These are phyloP conservation scores for Melanerpes formicivorus DNA, from an alignment of 2,113 vertebrate genomes.

Conservation along the genomic window DNA sequence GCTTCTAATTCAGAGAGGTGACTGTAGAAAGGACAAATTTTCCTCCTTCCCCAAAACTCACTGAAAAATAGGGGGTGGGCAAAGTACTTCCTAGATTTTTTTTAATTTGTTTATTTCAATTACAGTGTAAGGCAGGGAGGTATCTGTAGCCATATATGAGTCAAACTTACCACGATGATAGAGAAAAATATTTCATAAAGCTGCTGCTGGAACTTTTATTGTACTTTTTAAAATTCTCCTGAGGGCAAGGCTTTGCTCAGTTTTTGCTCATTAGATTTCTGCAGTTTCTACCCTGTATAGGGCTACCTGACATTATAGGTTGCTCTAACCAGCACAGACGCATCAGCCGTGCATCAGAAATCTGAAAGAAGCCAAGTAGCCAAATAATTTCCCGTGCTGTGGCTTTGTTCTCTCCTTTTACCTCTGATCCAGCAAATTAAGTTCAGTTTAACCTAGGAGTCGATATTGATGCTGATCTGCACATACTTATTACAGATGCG, in stretches of 20 bases:
- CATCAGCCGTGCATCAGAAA: not conserved
- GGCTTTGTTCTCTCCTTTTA: conserved; percentile 45
- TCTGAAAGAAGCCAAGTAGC: conserved; percentile 2
- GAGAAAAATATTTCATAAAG: conserved; percentile 14
- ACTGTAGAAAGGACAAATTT: not conserved
- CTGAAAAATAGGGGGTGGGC: not conserved
- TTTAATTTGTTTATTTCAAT: too few relatives aligned
- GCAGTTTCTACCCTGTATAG: not conserved
- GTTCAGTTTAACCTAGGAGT: conserved; percentile 3
- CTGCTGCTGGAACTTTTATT: not conserved
- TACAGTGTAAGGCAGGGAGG: not conserved
- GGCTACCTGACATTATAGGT: not conserved
- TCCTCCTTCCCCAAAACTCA: not conserved
- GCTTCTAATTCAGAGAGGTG: not conserved
- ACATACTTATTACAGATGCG: not conserved
- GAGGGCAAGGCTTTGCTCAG: conserved; percentile 2
- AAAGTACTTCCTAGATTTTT: too few relatives aligned
- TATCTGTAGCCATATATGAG: not conserved
- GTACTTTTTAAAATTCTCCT: not conserved
- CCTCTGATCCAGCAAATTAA: conserved; percentile 18
- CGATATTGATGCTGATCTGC: not conserved
- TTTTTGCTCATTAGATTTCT: not conserved
- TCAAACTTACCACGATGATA: not conserved
- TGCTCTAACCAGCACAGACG: not conserved
- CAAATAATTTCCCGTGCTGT: not conserved